Evolutionary conservation across 1,140 invertebrate genomes (phyloP).

Genomic region (Leucophenga varia): DNA sequence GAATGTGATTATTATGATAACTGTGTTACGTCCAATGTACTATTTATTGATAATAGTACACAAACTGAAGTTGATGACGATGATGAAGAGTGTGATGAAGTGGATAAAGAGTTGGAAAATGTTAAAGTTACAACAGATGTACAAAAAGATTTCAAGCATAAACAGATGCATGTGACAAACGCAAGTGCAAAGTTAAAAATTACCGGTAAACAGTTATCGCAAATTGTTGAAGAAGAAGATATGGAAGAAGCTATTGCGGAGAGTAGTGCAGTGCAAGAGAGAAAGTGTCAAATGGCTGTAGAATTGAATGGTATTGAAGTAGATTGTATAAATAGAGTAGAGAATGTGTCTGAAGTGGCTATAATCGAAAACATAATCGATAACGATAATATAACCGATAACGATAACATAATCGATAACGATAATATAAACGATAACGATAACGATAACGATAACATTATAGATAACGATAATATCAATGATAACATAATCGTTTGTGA

Average conservation of each 20-base stretch:
- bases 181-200: too few relatives aligned
- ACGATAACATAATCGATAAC: constrained; percentile 14
- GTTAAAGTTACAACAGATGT: too few relatives aligned
- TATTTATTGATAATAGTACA: constrained; percentile 42
- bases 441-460: background rate
- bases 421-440: constrained; percentile 11
- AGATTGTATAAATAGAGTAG: too few relatives aligned
- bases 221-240: constrained; percentile 31
- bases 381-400: constrained; percentile 6
- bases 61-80: constrained; percentile 28
- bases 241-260: background rate
- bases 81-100: constrained; percentile 14
- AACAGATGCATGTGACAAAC: too few relatives aligned
- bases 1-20: constrained; percentile 31
- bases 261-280: too few relatives aligned
- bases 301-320: too few relatives aligned
- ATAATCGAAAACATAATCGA: too few relatives aligned
- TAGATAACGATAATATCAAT: constrained; percentile 1
- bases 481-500: constrained; percentile 7
- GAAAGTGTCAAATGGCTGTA: too few relatives aligned
- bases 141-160: too few relatives aligned
- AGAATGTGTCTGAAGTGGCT: constrained; percentile 3
- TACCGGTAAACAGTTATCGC: background rate
- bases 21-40: constrained; percentile 9
- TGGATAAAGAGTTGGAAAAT: constrained; percentile 2